Base-by-base conservation (phyloP, 2,888 invertebrate species). In the Dendrolimus houi region DNA sequence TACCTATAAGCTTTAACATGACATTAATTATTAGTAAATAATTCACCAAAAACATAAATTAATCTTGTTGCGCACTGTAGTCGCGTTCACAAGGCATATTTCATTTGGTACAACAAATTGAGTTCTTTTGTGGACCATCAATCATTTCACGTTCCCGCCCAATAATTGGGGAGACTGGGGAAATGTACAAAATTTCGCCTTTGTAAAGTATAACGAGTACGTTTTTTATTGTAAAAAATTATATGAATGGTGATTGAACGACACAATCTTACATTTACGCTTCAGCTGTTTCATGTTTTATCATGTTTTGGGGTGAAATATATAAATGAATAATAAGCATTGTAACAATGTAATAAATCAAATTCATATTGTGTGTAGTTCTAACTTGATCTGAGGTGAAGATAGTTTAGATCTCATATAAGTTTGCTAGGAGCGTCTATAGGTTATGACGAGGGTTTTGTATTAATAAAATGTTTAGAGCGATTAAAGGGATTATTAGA, bases 111-210 rank as follows among this genome's bases (percentile, higher is more conserved):
- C 29, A 66, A 68, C 64, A 64, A 65, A 74, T 70, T 65, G 64
- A 64, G 63, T 65, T 64, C 62, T 62, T 67, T 68, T 59, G 62
- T 61, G 59, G 53, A 53, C 60, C 56, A 70, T 75, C 69, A 66
- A 70, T 75, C 69, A 71, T 65, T 59, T 58, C 42, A n/a, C 17
- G 54, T 52, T 42, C 17, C 53, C 40, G 17, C 10, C 53, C 52
- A 41, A 57, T 59, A 56, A 59, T 67, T 64, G 60, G 57, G 52
- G 54, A 41, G 57, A 56, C 58, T 53, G 55, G 54, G 40, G 41
- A 59, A 58, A 57, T 60, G 60, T 62, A 61, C 58, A 60, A 57
- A 47, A 59, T 63, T 62, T 52, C 42, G 57, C 53, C 41, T 56
- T 55, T 53, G 52, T 54, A 40, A 52, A n/a, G n/a, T n/a, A 40